Evolutionary conservation across 2,888 invertebrate genomes (phyloP).

Genomic region (Tenthredo distinguenda): DNA sequence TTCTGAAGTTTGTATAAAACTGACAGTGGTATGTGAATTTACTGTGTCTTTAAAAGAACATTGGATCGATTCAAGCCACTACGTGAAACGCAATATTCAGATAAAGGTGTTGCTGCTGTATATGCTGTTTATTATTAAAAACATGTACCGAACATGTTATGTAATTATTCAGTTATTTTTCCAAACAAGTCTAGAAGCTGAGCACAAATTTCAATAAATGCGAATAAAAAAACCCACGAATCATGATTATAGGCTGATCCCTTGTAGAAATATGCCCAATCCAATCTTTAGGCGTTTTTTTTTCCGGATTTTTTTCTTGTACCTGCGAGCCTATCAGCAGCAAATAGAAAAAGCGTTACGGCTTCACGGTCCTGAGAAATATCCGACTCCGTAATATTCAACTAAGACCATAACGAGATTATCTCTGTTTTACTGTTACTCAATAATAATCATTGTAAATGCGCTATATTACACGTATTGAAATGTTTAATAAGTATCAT

Average conservation of each 20-base stretch:
- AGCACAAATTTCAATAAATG: conserved; percentile 9
- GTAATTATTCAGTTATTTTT: conserved; percentile 16
- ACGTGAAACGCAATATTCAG: neutral
- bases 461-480: neutral
- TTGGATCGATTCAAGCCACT: neutral
- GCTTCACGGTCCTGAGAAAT: neutral
- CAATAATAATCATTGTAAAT: conserved; percentile 22
- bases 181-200: neutral
- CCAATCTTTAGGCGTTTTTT: neutral
- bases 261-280: neutral
- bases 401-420: conserved; percentile 34
- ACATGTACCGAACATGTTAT: neutral
- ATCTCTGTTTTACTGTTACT: conserved; percentile 18
- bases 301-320: neutral
- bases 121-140: conserved; percentile 14
- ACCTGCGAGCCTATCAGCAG: neutral
- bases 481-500: conserved; percentile 19
- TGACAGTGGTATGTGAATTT: neutral
- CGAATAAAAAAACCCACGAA: neutral
- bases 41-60: neutral
- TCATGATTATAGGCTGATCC: neutral
- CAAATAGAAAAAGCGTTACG: neutral
- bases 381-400: neutral
- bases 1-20: neutral
- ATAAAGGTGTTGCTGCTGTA: conserved; percentile 11